Evolutionary conservation across 2,797 vertebrate genomes (phyloP), one percentile per base, ranked within the genome.

Genomic region (Hybognathus amarus): DNA sequence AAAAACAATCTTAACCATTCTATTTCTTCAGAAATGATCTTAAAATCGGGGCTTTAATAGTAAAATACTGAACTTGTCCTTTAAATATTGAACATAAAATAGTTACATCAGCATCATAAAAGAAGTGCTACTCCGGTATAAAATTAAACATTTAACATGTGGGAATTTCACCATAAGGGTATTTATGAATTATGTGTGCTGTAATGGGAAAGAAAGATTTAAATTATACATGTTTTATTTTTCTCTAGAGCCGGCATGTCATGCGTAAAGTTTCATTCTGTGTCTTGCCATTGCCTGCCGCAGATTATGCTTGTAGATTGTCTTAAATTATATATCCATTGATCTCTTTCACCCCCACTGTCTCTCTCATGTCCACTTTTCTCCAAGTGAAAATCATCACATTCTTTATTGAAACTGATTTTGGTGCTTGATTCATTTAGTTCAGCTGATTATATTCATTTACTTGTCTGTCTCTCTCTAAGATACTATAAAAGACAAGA

Each of bases 281-380:
- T 87, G 66, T 27, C 66, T 22, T 45, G 50, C 17, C 38, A 33
- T 59, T 33, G 10, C 27, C 63, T 71, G 75, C 45, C 20, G 59
- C 36, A 70, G 50, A 80, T 22, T 27, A 54, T 5, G 7, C 80
- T 74, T 67, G 40, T 83, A 70, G n/a, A 80, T 83, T 84, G 9
- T 89, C 77, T 88, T 90, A 81, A 89, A 91, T 90, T 66, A 83
- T 84, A 79, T n/a, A 82, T 81, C 78, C 50, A 3, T 63, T 56
- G 66, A 22, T 77, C 68, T 69, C 18, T 68, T 66, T 59, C 30
- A 38, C 64, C 67, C n/a, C 24, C 74, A 40, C n/a, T 24, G 24
- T 40, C 36, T 40, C 22, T 66, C 10, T 24, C 15, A 12, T 20
- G 36, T 61, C n/a, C 8, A 6, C 77, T 68, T 45, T 27, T 56